phyloP scores from a whole-genome alignment of 2,888 invertebrate genomes.

The Megamerina dolium region DNA sequence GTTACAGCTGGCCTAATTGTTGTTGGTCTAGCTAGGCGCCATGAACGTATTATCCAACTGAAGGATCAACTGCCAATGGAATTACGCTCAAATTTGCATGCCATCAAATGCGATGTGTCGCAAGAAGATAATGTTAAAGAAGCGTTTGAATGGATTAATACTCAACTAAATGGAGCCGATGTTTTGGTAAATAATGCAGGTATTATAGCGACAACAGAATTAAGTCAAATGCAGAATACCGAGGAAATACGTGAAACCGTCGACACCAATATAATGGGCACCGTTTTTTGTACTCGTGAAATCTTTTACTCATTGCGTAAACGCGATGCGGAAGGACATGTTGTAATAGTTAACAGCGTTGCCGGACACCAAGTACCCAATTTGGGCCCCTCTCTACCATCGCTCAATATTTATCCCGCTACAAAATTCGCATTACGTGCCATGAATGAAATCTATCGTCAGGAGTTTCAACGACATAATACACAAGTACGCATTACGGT shows the following conservation, averaged over 20 bases:
- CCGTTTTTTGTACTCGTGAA: conserved; percentile 51
- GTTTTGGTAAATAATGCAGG: conserved; percentile 60
- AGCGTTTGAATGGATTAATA: conserved; percentile 53
- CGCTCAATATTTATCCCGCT: conserved; percentile 47
- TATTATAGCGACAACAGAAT: conserved; percentile 39
- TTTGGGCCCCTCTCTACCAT: conserved; percentile 38
- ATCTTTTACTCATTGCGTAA: conserved; percentile 52
- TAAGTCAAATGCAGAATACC: conserved; percentile 32
- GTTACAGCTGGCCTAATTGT: conserved; percentile 54
- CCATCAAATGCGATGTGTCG: conserved; percentile 49
- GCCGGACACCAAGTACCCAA: conserved; percentile 45
- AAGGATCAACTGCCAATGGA: conserved; percentile 24
- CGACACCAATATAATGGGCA: conserved; percentile 52
- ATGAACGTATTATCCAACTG: conserved; percentile 42
- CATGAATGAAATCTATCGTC: conserved; percentile 47
- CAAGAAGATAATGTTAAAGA: conserved; percentile 53
- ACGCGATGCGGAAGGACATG: conserved; percentile 50
- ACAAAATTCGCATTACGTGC: conserved; percentile 48
- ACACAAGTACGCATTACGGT: conserved; percentile 46
- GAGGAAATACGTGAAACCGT: conserved; percentile 43
- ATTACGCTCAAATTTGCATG: conserved; percentile 30
- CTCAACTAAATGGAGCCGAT: conserved; percentile 54
- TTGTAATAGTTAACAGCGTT: conserved; percentile 51
- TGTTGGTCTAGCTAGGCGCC: conserved; percentile 53
- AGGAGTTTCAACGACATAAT: conserved; percentile 43